phyloP scores from a whole-genome alignment of 30 jellyfish, hydroid and myxozoan species.

The Pseudorhiza aurosa region DNA sequence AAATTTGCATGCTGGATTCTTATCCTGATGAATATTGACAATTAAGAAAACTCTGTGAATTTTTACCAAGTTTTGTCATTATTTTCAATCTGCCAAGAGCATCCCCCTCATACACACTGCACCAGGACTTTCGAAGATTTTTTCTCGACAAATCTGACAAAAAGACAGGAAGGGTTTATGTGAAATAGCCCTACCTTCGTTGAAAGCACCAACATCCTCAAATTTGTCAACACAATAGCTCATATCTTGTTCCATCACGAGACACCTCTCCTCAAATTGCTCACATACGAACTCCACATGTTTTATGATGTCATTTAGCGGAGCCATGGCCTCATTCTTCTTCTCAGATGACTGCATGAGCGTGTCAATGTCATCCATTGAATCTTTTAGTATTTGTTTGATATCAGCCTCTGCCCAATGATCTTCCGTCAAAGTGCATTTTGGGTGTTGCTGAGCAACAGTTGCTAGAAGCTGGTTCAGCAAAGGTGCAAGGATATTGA shows the following conservation, averaged over 20 bases:
- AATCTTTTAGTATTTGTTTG: constrained; percentile 50
- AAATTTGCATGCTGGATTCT: no score
- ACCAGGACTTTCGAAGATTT: no score
- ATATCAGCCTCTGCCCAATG: constrained; percentile 68
- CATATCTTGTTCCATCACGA: constrained; percentile 54
- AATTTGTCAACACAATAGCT: constrained; percentile 46
- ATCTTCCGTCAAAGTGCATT: constrained; percentile 25
- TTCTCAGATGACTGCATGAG: constrained; percentile 15
- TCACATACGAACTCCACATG: constrained; percentile 32
- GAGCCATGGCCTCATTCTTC: constrained; percentile 36
- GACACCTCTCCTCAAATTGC: constrained; percentile 55
- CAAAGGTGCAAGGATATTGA: not conserved
- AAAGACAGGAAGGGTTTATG: no score
- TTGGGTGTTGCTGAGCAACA: constrained; percentile 24
- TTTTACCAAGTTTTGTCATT: no score
- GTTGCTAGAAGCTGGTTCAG: constrained; percentile 35
- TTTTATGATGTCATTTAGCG: constrained; percentile 34
- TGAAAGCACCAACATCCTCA: constrained; percentile 12
- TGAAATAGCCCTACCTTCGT: constrained; percentile 50
- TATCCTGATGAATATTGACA: no score
- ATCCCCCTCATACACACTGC: no score
- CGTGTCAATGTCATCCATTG: constrained; percentile 62
- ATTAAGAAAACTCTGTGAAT: no score
- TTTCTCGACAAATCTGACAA: no score
- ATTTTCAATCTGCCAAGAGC: no score